Conservation (phyloP, 2,113 vertebrate species). For the Zosterops lateralis region DNA sequence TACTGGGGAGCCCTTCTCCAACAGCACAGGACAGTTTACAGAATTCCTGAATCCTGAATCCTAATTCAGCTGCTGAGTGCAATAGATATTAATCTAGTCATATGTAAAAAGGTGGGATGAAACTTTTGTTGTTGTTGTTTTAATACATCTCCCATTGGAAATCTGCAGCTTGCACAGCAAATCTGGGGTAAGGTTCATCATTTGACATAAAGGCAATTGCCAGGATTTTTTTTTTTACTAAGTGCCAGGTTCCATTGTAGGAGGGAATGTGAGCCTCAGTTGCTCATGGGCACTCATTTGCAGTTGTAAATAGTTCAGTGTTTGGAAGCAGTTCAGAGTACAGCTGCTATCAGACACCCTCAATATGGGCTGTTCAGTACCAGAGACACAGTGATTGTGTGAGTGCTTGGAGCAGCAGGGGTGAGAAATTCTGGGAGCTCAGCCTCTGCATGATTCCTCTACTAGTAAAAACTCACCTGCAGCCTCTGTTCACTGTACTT, state of each 20-base stretch:
- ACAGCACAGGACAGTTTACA: neutral
- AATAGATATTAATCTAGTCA: neutral
- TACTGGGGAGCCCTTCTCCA: neutral
- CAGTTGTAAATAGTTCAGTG: neutral
- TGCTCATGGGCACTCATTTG: neutral
- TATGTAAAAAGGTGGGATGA: neutral
- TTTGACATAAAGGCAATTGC: neutral
- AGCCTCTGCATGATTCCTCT: neutral
- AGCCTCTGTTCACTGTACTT: neutral
- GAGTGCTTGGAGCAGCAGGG: neutral
- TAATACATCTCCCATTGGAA: neutral
- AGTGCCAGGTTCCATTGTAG: neutral
- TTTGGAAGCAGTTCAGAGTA: neutral
- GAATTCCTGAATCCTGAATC: neutral
- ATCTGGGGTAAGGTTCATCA: neutral
- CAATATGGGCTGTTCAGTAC: neutral
- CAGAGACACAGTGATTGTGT: neutral
- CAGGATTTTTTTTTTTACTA: neutral
- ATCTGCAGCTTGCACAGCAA: neutral
- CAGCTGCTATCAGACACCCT: neutral
- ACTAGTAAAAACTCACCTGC: accelerated
- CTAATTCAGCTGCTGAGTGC: neutral
- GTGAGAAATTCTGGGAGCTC: neutral
- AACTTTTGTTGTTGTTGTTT: neutral
- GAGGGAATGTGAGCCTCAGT: neutral